These are phyloP conservation scores for Craniophora ligustri DNA, from an alignment of 2,888 invertebrate genomes.

Conservation along the genomic window DNA sequence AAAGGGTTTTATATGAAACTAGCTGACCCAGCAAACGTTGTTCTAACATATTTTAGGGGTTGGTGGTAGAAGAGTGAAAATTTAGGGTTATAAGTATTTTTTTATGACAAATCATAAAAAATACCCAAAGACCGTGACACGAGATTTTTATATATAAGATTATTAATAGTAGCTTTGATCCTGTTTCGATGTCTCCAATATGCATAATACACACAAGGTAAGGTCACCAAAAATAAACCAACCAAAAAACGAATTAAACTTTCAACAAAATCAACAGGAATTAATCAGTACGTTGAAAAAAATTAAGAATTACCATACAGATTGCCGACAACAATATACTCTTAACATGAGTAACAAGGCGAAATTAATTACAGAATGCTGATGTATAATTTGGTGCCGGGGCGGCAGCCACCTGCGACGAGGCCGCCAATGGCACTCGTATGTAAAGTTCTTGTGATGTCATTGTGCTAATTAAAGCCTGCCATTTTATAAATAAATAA, in stretches of 20 bases:
- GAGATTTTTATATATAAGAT: no score
- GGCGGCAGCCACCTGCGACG: constrained; percentile 44
- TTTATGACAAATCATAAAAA: no score
- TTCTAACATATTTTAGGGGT: no score
- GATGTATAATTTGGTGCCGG: constrained; percentile 49
- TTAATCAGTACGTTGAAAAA: constrained; percentile 37
- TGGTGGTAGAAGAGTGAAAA: no score
- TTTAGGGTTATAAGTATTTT: no score
- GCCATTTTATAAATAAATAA: constrained; percentile 6
- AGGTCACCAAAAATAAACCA: not conserved
- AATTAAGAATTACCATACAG: constrained; percentile 47
- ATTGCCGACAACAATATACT: constrained; percentile 45
- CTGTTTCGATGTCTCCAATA: no score
- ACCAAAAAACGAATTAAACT: constrained; percentile 5
- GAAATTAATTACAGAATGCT: constrained; percentile 47
- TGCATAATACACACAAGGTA: not conserved
- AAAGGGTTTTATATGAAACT: no score
- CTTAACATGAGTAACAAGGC: constrained; percentile 53
- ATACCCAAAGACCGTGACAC: no score
- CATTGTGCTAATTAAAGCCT: constrained; percentile 17
- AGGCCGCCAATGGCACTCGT: constrained; percentile 32
- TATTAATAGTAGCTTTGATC: no score
- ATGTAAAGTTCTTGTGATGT: constrained; percentile 21
- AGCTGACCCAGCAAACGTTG: no score
- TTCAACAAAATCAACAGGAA: constrained; percentile 19